phyloP scores from a whole-genome alignment of 1,140 invertebrate genomes.

The Hylaeus volcanicus region DNA sequence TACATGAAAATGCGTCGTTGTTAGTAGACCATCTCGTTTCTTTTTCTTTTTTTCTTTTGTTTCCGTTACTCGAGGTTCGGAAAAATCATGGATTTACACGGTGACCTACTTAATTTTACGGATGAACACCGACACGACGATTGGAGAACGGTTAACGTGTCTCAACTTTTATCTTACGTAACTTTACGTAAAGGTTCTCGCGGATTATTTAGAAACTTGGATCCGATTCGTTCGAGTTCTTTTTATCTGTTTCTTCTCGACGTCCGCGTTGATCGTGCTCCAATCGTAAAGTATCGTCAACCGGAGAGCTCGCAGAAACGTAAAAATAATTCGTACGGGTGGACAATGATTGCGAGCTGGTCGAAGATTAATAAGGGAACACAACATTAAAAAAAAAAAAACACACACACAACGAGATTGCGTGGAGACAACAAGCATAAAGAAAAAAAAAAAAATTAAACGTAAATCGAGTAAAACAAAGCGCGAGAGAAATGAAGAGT shows the following conservation, averaged over 20 bases:
- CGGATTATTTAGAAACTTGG: too few relatives aligned
- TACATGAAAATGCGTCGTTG: slow-evolving; percentile 53
- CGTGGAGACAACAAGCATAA: slow-evolving; percentile 23
- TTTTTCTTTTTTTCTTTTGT: too few relatives aligned
- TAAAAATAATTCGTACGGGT: slow-evolving; percentile 2
- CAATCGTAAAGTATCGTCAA: slow-evolving; percentile 17
- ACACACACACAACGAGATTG: slow-evolving; percentile 8
- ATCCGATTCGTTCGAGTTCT: too few relatives aligned
- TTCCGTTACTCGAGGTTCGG: slow-evolving; percentile 34
- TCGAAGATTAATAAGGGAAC: not conserved
- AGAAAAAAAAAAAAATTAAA: not conserved
- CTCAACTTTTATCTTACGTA: not conserved
- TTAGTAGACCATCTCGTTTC: slow-evolving; percentile 54
- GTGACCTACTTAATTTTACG: slow-evolving; percentile 39
- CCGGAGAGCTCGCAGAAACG: not conserved
- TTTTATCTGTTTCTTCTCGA: too few relatives aligned
- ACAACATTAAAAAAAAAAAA: not conserved
- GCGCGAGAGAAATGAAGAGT: not conserved
- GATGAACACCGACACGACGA: slow-evolving; percentile 32
- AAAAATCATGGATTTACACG: slow-evolving; percentile 37
- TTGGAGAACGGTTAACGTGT: slow-evolving; percentile 53
- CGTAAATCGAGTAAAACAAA: slow-evolving; percentile 6
- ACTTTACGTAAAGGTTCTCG: not conserved
- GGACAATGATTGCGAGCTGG: slow-evolving; percentile 1
- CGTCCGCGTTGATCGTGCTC: slow-evolving; percentile 13